Evolutionary conservation across 1,140 invertebrate genomes (phyloP).

Genomic region (Alviniconcha marisindica): DNA sequence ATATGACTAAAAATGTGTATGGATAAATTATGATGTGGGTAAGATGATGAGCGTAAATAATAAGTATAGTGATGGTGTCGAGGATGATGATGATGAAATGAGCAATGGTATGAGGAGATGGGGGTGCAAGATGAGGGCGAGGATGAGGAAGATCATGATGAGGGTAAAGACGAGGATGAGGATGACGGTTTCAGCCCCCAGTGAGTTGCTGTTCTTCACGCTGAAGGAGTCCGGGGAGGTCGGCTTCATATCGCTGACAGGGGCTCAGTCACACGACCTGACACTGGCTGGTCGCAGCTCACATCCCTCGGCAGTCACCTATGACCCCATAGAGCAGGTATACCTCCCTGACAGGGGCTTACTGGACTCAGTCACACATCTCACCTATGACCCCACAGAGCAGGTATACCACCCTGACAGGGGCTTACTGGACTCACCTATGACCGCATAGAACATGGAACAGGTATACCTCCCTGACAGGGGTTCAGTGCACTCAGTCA

Average conservation of each 20-base stretch:
- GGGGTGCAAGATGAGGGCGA: too few relatives aligned
- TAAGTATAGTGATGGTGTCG: too few relatives aligned
- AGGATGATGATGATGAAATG: too few relatives aligned
- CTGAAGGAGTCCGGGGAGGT: conserved; percentile 60
- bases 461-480: conserved; percentile 47
- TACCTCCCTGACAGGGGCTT: background rate
- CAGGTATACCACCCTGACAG: conserved; percentile 47
- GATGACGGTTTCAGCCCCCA: conserved; percentile 63
- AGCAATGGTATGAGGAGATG: too few relatives aligned
- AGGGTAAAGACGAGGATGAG: too few relatives aligned
- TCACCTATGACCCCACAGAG: conserved; percentile 66
- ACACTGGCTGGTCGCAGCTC: conserved; percentile 58
- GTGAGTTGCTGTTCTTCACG: conserved; percentile 60
- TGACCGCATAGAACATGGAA: conserved; percentile 63
- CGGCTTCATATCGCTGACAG: conserved; percentile 61
- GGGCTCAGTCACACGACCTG: conserved; percentile 48
- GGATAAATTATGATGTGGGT: too few relatives aligned
- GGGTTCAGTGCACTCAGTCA: too few relatives aligned
- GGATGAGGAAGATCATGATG: too few relatives aligned
- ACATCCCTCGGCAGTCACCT: conserved; percentile 61
- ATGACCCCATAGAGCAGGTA: conserved; percentile 67
- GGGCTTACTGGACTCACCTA: conserved; percentile 55
- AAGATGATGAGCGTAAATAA: too few relatives aligned
- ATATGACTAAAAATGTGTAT: too few relatives aligned
- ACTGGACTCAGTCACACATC: too few relatives aligned